Evolutionary conservation across 2,888 invertebrate genomes (phyloP), one percentile per base, ranked within the genome.

Genomic region (Therioaphis trifolii): DNA sequence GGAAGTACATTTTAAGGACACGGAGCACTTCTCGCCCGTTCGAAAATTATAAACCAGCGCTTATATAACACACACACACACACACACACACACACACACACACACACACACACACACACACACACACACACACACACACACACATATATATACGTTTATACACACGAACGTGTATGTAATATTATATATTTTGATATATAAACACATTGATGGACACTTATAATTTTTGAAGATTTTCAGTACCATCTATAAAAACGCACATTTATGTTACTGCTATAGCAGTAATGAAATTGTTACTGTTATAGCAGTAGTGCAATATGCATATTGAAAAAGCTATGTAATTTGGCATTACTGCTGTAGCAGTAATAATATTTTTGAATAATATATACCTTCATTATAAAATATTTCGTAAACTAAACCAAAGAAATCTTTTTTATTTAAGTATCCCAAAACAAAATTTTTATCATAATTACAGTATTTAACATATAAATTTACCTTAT

Each of bases 281-380:
- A 52, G 52, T 52, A 52, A 52, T 4, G 4, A 52, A n/a, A n/a
- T 52, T 52, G 12, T 71, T 49, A 46, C 69, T 71, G 46, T 5
- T 71, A 71, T 71, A 71, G 69, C 46, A 71, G 69, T 71, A 18
- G 27, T 71, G 69, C 46, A 46, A 2, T 46, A 71, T 7, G 69
- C 46, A 71, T 46, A 71, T 71, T 9, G 27, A 49, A 71, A 71
- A 71, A 18, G 2, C 46, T 0, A 71, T 46, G 69, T 71, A 27
- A 18, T 15, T 46, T 71, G 43, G 27, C 46, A 46, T 71, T 46
- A 71, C 69, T 71, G 46, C 24, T 71, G 24, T 71, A 71, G 69
- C 24, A 15, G 69, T 71, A 46, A 71, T 71, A 12, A 46, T 71
- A 27, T 71, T 46, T 69, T 49, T 40, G n/a, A 40, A 11, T 11